phyloP scores from a whole-genome alignment of 2,888 invertebrate species.

The Hyposoter didymator region DNA sequence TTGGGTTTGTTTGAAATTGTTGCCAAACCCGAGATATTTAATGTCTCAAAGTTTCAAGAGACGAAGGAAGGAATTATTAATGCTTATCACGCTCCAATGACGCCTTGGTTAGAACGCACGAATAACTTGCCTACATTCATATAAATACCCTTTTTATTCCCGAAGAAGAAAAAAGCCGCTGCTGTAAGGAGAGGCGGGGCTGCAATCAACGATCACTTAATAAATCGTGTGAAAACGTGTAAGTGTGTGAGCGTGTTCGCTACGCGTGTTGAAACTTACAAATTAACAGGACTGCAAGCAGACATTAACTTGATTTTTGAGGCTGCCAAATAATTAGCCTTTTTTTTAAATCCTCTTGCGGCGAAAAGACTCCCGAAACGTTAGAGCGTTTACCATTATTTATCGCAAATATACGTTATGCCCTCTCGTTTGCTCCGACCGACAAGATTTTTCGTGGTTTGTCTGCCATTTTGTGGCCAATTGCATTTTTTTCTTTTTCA shows the following conservation, averaged over 20 bases:
- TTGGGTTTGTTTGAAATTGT: not conserved
- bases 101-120: slow-evolving; percentile 16
- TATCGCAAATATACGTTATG: slow-evolving; percentile 21
- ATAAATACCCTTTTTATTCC: slow-evolving; percentile 56
- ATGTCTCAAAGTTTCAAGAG: not conserved
- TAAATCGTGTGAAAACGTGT: slow-evolving; percentile 17
- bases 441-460: slow-evolving; percentile 32
- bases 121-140: slow-evolving; percentile 47
- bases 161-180: slow-evolving; percentile 59
- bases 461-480: not conserved
- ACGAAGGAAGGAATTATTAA: slow-evolving; percentile 5
- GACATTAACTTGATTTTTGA: slow-evolving; percentile 22
- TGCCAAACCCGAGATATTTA: slow-evolving; percentile 17
- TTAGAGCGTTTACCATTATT: slow-evolving; percentile 30
- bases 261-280: slow-evolving; percentile 52
- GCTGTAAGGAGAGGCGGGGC: slow-evolving; percentile 21
- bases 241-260: slow-evolving; percentile 26
- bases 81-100: slow-evolving; percentile 35
- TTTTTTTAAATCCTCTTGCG: slow-evolving; percentile 20
- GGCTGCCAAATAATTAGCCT: slow-evolving; percentile 16
- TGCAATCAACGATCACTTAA: slow-evolving; percentile 58
- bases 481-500: slow-evolving; percentile 13
- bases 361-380: slow-evolving; percentile 26
- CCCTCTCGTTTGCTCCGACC: slow-evolving; percentile 20
- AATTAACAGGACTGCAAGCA: slow-evolving; percentile 61